These are phyloP conservation scores for Harpegnathos saltator DNA, from an alignment of 1,140 invertebrate species.

Conservation along the genomic window DNA sequence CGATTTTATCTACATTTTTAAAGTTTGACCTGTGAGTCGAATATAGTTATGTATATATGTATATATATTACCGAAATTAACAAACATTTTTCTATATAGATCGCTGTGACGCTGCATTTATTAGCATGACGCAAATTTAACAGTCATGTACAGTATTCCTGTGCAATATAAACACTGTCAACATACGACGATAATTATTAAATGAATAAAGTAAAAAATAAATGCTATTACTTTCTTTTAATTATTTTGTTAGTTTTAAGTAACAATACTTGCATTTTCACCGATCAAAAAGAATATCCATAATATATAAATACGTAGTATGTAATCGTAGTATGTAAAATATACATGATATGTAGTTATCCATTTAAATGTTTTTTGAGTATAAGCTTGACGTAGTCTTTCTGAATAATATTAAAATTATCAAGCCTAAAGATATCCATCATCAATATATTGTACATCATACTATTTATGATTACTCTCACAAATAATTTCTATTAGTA, in stretches of 20 bases:
- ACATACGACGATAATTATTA: background rate
- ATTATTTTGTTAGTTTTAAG: background rate
- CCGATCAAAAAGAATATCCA: background rate
- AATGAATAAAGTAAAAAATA: background rate
- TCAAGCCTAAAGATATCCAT: too few relatives aligned
- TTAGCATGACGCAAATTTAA: background rate
- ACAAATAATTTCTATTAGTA: background rate
- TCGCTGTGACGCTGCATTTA: background rate
- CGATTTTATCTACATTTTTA: conserved; percentile 30
- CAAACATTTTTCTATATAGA: background rate
- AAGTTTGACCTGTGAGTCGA: background rate
- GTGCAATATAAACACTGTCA: background rate
- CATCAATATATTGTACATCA: background rate
- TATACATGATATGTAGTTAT: too few relatives aligned
- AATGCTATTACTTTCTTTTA: background rate
- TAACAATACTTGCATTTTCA: background rate
- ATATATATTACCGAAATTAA: too few relatives aligned
- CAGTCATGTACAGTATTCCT: background rate
- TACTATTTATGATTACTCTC: background rate
- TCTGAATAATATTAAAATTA: too few relatives aligned
- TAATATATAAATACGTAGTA: too few relatives aligned
- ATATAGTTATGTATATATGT: background rate
- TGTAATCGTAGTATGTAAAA: too few relatives aligned
- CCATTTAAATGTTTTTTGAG: too few relatives aligned
- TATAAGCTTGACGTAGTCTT: too few relatives aligned